Percentiles rank a stretch among this genome's conserved stretches.
phyloP scores from a whole-genome alignment of 2,888 invertebrate genomes.

The Volucella inanis region DNA sequence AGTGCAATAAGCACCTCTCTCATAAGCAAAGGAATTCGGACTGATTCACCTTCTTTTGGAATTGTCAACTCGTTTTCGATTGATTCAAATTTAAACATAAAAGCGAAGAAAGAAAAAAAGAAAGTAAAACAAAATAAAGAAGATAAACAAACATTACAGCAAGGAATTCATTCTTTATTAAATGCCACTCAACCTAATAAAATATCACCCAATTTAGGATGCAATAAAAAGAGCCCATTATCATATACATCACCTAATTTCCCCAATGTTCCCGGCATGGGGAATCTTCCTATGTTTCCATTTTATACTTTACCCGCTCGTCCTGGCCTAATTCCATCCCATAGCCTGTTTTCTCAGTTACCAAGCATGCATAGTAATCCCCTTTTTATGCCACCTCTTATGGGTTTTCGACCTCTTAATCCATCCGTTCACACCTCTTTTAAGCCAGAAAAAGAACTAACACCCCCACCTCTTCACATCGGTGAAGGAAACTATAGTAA shows the following conservation, averaged over 20 bases:
- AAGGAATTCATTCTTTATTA: slow-evolving; percentile 15
- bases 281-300: slow-evolving; percentile 79
- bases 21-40: slow-evolving; percentile 14
- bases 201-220: neutral
- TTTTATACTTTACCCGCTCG: slow-evolving; percentile 83
- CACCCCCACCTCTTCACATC: slow-evolving; percentile 48
- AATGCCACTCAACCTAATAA: slow-evolving; percentile 3
- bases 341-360: slow-evolving; percentile 83
- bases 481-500: slow-evolving; percentile 80
- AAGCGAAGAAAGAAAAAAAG: slow-evolving; percentile 50
- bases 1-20: slow-evolving; percentile 53
- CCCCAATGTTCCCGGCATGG: slow-evolving; percentile 79
- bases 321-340: slow-evolving; percentile 85
- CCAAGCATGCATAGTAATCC: slow-evolving; percentile 75
- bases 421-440: slow-evolving; percentile 46
- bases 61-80: slow-evolving; percentile 5
- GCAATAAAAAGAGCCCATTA: slow-evolving; percentile 33
- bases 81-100: slow-evolving; percentile 21
- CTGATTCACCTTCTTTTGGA: slow-evolving; percentile 31
- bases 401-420: slow-evolving; percentile 66
- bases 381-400: slow-evolving; percentile 67
- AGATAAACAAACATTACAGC: slow-evolving; percentile 42
- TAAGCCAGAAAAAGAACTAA: slow-evolving; percentile 67
- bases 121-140: slow-evolving; percentile 43
- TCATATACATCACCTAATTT: slow-evolving; percentile 81